These are phyloP conservation scores for Climacteris rufus DNA, from an alignment of 2,113 vertebrate species.

Conservation along the genomic window DNA sequence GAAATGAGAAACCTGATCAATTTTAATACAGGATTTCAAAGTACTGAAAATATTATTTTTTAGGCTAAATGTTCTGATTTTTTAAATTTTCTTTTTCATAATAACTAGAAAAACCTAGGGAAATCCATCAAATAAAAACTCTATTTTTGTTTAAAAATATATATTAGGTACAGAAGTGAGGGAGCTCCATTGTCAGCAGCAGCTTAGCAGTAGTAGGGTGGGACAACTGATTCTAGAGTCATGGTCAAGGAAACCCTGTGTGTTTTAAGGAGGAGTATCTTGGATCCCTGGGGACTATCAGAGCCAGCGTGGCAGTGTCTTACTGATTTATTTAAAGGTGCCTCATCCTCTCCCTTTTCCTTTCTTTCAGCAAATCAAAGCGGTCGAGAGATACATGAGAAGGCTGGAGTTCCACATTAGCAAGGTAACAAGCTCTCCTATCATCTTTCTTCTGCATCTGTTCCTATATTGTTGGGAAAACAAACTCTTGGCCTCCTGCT, in stretches of 20 bases:
- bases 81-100: background rate
- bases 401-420: constrained; percentile 98
- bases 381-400: constrained; percentile 91
- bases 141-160: background rate
- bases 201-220: background rate
- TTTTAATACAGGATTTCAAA: background rate
- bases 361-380: constrained; percentile 94
- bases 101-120: background rate
- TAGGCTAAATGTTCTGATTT: background rate
- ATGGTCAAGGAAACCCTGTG: background rate
- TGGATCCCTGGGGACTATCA: background rate
- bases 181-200: background rate
- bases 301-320: background rate
- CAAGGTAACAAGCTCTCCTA: constrained; percentile 80
- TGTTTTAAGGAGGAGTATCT: background rate
- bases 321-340: background rate
- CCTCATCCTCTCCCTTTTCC: constrained; percentile 22
- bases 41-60: background rate
- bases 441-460: background rate
- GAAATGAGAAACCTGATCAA: background rate
- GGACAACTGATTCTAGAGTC: background rate
- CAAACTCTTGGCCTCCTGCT: background rate
- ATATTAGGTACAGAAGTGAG: background rate
- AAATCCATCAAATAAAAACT: background rate
- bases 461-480: background rate